phyloP scores from a whole-genome alignment of 1,140 invertebrate species.

The Temnothorax curvispinosus region DNA sequence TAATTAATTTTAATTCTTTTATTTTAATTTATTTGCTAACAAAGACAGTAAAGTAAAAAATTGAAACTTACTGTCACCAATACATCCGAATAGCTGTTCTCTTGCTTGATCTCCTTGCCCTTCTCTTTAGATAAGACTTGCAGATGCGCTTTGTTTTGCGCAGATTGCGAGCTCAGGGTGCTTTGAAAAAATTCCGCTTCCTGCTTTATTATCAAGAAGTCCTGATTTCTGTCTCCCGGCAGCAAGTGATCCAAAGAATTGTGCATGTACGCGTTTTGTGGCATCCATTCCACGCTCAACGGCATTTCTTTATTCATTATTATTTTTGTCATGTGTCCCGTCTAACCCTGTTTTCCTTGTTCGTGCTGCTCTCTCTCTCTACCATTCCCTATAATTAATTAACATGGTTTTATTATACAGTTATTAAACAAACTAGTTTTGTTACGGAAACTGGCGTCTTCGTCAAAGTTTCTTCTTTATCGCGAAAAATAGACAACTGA shows the following conservation, averaged over 20 bases:
- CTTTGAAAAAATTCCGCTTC: conserved; percentile 20
- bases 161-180: not conserved
- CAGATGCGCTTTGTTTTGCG: not conserved
- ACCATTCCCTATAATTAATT: conserved; percentile 10
- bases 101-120: conserved; percentile 3
- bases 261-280: conserved; percentile 17
- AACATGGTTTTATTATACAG: not conserved
- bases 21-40: not conserved
- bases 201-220: conserved; percentile 32
- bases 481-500: not conserved
- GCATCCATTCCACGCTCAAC: conserved; percentile 35
- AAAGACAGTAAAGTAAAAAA: not conserved
- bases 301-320: conserved; percentile 53
- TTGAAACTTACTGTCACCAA: not conserved
- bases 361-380: not conserved
- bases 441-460: not conserved
- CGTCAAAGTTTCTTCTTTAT: not conserved
- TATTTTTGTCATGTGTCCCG: conserved; percentile 24
- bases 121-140: conserved; percentile 15
- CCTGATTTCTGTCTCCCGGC: conserved; percentile 6
- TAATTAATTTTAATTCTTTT: too few relatives aligned
- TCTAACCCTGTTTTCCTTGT: not conserved
- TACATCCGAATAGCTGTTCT: not conserved
- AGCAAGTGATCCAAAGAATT: conserved; percentile 46
- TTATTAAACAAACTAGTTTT: not conserved